Conservation (phyloP, 2,888 invertebrate genomes). For the Cheilosia impressa region DNA sequence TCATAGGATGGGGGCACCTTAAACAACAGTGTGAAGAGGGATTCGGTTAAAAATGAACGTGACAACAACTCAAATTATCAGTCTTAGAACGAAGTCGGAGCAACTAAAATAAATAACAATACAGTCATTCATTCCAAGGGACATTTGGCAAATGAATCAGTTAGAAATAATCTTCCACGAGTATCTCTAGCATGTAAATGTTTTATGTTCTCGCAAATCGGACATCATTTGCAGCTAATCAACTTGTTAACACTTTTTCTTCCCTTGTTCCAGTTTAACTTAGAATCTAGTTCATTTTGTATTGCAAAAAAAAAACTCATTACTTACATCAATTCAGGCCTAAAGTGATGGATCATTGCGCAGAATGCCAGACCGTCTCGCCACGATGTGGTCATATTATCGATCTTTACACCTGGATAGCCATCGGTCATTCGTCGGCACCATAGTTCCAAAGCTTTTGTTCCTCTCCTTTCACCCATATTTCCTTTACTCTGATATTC, state of each 20-base stretch:
- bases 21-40: too few species aligned
- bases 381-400: constrained; percentile 98
- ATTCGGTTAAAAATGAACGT: too few species aligned
- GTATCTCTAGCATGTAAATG: too few species aligned
- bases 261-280: constrained; percentile 36
- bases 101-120: too few species aligned
- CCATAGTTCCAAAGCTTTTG: constrained; percentile 96
- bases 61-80: too few species aligned
- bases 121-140: too few species aligned
- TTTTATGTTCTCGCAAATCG: too few species aligned
- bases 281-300: constrained; percentile 38
- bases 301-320: constrained; percentile 26
- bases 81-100: too few species aligned
- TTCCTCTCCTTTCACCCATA: constrained; percentile 93
- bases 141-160: too few species aligned
- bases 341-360: constrained; percentile 97
- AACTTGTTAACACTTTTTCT: neutral
- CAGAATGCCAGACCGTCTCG: constrained; percentile 97
- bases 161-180: too few species aligned
- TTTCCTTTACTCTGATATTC: constrained; percentile 18
- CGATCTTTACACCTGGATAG: constrained; percentile 94
- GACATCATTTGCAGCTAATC: neutral
- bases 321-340: constrained; percentile 98
- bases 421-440: constrained; percentile 95
- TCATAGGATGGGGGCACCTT: too few species aligned